phyloP scores from a whole-genome alignment of 2,888 invertebrate species.

The Cenopis cana region DNA sequence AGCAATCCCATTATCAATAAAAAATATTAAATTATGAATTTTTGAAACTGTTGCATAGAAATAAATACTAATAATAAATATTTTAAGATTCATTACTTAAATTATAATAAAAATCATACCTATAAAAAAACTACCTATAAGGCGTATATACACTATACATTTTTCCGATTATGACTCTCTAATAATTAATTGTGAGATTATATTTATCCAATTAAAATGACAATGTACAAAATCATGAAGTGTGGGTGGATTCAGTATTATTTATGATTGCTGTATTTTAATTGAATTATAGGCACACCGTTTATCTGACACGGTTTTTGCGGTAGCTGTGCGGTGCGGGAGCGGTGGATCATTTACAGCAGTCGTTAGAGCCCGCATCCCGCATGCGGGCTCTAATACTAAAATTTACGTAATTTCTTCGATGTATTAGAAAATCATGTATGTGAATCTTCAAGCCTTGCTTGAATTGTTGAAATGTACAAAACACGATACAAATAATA shows the following conservation, averaged over 20 bases:
- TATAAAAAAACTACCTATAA: not conserved
- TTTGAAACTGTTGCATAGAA: not conserved
- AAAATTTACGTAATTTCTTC: not conserved
- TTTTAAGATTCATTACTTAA: slow-evolving; percentile 7
- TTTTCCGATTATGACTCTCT: slow-evolving; percentile 15
- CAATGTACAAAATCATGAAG: slow-evolving; percentile 30
- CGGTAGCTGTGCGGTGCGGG: not conserved
- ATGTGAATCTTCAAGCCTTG: slow-evolving; percentile 14
- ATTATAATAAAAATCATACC: slow-evolving; percentile 3
- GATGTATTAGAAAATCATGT: slow-evolving; percentile 21
- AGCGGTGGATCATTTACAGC: no score
- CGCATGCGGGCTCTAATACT: no score
- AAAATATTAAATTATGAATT: not conserved
- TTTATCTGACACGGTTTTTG: not conserved
- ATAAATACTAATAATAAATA: not conserved
- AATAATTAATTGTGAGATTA: slow-evolving; percentile 2
- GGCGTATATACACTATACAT: slow-evolving; percentile 1
- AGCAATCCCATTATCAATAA: no score
- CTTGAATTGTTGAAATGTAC: slow-evolving; percentile 37
- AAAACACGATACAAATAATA: slow-evolving; percentile 38
- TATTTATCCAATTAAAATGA: slow-evolving; percentile 4
- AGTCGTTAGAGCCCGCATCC: no score
- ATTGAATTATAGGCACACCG: not conserved
- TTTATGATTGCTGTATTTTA: slow-evolving; percentile 6
- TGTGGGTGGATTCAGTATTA: slow-evolving; percentile 14